Evolutionary conservation across 2,888 invertebrate genomes (phyloP).

Genomic region (Helleia helle): DNA sequence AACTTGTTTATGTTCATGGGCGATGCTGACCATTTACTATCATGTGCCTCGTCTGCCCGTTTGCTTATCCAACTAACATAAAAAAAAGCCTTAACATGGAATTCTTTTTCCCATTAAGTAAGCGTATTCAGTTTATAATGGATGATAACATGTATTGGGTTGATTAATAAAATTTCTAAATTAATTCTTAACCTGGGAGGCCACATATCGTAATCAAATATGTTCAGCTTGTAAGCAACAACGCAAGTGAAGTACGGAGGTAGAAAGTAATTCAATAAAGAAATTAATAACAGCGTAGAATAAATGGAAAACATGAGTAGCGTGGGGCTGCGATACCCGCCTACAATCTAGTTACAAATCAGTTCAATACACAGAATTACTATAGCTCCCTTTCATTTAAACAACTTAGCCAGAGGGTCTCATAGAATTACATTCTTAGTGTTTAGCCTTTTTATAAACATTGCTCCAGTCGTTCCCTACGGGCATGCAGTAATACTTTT

Average conservation of each 20-base stretch:
- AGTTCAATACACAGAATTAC: slow-evolving; percentile 2
- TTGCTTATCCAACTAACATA: too few relatives aligned
- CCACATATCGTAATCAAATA: neutral
- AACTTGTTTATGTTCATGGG: too few relatives aligned
- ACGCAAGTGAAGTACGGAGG: neutral
- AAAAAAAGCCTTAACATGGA: too few relatives aligned
- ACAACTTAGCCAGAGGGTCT: slow-evolving; percentile 6
- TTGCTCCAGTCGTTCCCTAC: neutral
- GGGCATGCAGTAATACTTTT: slow-evolving; percentile 3
- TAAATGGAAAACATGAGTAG: slow-evolving; percentile 3
- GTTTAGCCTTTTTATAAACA: slow-evolving; percentile 7
- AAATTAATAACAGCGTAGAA: slow-evolving; percentile 6
- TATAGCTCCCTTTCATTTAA: slow-evolving; percentile 4
- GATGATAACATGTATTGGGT: too few relatives aligned
- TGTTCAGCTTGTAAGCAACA: neutral
- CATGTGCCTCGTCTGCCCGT: too few relatives aligned
- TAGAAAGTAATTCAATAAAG: slow-evolving; percentile 9
- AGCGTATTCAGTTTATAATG: too few relatives aligned
- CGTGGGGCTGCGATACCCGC: slow-evolving; percentile 5
- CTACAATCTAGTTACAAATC: slow-evolving; percentile 5
- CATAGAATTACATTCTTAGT: slow-evolving; percentile 8
- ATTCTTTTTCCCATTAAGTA: too few relatives aligned
- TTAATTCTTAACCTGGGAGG: too few relatives aligned
- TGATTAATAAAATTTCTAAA: too few relatives aligned
- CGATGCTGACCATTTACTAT: too few relatives aligned